Percentiles rank a stretch among this genome's conserved stretches.
Evolutionary conservation across 2,797 vertebrate genomes (phyloP).

Genomic region (Microctenopoma steveboyesi): DNA sequence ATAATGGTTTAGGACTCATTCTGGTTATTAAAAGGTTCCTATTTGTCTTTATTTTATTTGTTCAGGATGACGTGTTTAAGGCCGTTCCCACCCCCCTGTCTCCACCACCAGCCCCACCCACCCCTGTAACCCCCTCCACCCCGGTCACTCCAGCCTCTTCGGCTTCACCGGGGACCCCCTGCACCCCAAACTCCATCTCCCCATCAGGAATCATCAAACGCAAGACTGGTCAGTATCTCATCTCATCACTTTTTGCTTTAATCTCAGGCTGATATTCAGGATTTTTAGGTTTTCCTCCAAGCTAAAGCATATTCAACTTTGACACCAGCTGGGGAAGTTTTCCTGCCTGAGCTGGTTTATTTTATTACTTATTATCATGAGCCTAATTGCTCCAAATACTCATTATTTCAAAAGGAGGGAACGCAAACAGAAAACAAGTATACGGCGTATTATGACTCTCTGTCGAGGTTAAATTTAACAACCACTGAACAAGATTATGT

Average conservation of each 20-base stretch:
- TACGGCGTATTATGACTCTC: constrained; percentile 18
- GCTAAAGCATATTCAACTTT: constrained; percentile 48
- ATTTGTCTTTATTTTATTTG: background rate
- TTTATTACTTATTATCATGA: constrained; percentile 65
- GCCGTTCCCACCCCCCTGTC: constrained; percentile 58
- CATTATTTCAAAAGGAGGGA: constrained; percentile 53
- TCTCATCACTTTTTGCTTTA: background rate
- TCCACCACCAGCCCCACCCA: constrained; percentile 49
- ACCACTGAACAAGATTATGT: constrained; percentile 12
- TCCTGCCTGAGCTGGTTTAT: constrained; percentile 40
- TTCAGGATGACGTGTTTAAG: constrained; percentile 61
- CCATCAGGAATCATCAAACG: constrained; percentile 84
- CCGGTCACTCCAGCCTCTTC: constrained; percentile 61
- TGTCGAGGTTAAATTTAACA: constrained; percentile 22
- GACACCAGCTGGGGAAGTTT: constrained; percentile 41
- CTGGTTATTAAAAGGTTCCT: background rate
- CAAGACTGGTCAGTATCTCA: constrained; percentile 83
- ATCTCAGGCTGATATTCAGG: background rate
- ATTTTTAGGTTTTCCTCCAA: background rate
- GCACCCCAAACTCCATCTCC: constrained; percentile 73
- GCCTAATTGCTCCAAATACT: constrained; percentile 59
- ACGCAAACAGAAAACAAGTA: constrained; percentile 38
- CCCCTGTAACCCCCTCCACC: constrained; percentile 55
- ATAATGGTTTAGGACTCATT: no score
- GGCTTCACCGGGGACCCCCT: constrained; percentile 61